Evolutionary conservation across 2,113 vertebrate genomes (phyloP).

Genomic region (Mirounga angustirostris): DNA sequence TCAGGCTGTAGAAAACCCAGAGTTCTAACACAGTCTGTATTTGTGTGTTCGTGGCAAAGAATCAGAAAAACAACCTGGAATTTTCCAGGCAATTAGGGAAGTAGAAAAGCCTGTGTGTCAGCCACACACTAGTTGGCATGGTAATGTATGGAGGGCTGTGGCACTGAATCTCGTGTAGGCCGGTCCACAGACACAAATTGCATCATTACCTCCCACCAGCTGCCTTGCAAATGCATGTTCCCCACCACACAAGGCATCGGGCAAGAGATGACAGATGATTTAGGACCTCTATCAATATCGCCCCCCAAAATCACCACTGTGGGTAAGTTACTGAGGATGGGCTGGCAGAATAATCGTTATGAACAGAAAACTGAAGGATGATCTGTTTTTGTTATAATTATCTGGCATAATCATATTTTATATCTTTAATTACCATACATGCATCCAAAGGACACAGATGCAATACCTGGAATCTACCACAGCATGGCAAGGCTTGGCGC

Average conservation of each 20-base stretch:
- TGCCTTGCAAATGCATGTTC: background rate
- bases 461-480: background rate
- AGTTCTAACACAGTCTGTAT: background rate
- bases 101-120: slow-evolving; percentile 6
- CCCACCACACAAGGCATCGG: background rate
- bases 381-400: background rate
- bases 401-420: background rate
- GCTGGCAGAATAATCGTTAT: background rate
- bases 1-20: background rate
- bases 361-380: background rate
- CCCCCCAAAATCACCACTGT: background rate
- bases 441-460: background rate
- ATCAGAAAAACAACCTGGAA: slow-evolving; percentile 48
- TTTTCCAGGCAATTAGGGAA: slow-evolving; percentile 52
- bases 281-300: background rate
- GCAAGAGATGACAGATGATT: background rate
- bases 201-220: background rate
- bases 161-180: background rate
- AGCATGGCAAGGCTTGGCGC: background rate
- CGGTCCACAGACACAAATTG: background rate
- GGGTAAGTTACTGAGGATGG: background rate
- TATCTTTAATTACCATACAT: background rate
- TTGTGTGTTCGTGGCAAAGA: background rate
- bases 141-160: background rate
- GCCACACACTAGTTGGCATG: background rate